Evolutionary conservation across 2,888 invertebrate genomes (phyloP), one percentile per base, ranked within the genome.

Genomic region (Frankliniella fusca): DNA sequence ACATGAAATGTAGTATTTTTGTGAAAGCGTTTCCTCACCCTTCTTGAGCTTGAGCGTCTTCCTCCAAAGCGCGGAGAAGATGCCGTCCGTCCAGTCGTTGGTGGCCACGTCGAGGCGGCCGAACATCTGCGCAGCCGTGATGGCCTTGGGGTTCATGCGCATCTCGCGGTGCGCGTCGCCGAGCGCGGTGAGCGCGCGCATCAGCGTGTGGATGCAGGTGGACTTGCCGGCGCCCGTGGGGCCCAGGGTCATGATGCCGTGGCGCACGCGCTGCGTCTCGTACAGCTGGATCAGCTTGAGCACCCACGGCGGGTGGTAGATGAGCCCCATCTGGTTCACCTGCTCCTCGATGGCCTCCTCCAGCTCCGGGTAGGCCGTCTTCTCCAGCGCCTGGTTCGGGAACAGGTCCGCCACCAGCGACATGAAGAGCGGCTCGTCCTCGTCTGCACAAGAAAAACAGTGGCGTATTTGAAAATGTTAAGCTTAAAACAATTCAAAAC

Each of bases 1-100:
- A n/a, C n/a, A 50, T 23, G 81, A 81, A 48, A 82, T 50, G 7
- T 79, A 38, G 0, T 76, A 80, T 20, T 27, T 80, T 9, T n/a
- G 23, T 18, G 15, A n/a, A n/a, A n/a, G n/a, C n/a, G 54, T 28
- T 50, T 61, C 81, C 81, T 81, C 83, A 87, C 92, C 94, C 85
- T 94, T 93, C 89, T 96, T 97, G 0, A 95, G 89, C 88, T 96
- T 96, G 1, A 97, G 90, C 0, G 98, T 97, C 89, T 97, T 97
- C 70, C 98, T 91, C 98, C 98, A 98, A 0, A 98, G 89, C 0
- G 98, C 97, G 0, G 98, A 97, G 89, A 98, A 98, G 86, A 98
- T 97, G 10, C 98, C 98, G 88, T 98, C 98, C 0, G 98, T 98
- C 98, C 98, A 98, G 87, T 98, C 98, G 87, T 98, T 98, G 1